A percentile compares a stretch with the other conserved stretches of the same genome.
Evolutionary conservation across 2,888 invertebrate species (phyloP).

Genomic region (Yponomeuta sedellus): DNA sequence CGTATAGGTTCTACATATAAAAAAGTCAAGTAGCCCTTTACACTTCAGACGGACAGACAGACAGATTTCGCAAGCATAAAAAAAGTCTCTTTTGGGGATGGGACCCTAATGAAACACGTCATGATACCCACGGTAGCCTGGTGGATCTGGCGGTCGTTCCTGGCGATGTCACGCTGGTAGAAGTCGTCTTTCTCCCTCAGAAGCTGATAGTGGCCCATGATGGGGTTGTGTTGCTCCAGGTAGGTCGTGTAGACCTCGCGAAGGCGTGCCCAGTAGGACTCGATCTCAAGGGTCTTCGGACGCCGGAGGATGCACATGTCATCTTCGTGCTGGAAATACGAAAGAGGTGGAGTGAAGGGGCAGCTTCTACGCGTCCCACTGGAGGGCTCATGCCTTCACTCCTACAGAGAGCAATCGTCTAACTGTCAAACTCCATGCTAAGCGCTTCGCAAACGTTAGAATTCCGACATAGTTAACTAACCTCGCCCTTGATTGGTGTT

Average conservation of each 20-base stretch:
- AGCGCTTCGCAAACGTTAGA: too few relatives aligned
- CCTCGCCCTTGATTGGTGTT: too few relatives aligned
- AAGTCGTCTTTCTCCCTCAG: conserved; percentile 68
- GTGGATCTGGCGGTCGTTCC: conserved; percentile 55
- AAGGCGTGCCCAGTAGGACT: conserved; percentile 54
- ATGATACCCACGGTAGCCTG: conserved; percentile 42
- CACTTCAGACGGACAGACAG: too few relatives aligned
- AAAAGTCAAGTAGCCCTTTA: too few relatives aligned
- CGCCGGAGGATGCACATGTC: conserved; percentile 53
- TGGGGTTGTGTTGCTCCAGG: conserved; percentile 59
- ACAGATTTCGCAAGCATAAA: too few relatives aligned
- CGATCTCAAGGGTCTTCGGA: conserved; percentile 60
- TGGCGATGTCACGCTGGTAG: conserved; percentile 68
- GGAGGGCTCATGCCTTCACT: too few relatives aligned
- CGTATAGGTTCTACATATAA: too few relatives aligned
- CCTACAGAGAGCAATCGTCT: too few relatives aligned
- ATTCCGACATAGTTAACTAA: too few relatives aligned
- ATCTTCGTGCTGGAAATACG: conserved; percentile 56
- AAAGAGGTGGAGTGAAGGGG: not conserved
- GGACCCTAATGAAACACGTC: not conserved
- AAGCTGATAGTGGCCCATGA: conserved; percentile 58
- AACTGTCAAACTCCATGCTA: too few relatives aligned
- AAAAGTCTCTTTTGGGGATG: too few relatives aligned
- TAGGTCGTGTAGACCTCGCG: conserved; percentile 54
- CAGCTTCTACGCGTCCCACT: not conserved